phyloP scores from a whole-genome alignment of 64 coral and sea anemone genomes.

The Stylophora pistillata region DNA sequence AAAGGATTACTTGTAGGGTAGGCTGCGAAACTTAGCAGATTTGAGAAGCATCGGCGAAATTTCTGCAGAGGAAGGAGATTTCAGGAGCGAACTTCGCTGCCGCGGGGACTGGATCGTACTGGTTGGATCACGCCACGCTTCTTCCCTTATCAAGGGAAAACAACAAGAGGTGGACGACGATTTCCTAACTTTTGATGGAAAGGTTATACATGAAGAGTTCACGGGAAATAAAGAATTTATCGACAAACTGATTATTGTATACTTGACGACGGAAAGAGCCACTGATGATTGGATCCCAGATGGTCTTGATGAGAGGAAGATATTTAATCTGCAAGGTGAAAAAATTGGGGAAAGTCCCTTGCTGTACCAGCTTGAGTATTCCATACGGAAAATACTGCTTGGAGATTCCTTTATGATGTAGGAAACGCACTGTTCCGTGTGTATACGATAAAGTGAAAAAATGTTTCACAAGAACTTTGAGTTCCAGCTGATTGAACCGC shows the following conservation, averaged over 20 bases:
- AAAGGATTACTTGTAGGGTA: slow-evolving; percentile 37
- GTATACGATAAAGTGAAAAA: too few species aligned
- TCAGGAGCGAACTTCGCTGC: not conserved
- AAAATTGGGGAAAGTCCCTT: not conserved
- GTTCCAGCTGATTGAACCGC: too few species aligned
- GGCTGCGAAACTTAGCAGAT: slow-evolving; percentile 1
- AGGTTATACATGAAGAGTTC: slow-evolving; percentile 18
- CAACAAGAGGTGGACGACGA: slow-evolving; percentile 19
- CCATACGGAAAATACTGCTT: slow-evolving; percentile 11
- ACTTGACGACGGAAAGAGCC: not conserved
- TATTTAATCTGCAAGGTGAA: not conserved
- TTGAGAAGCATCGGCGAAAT: slow-evolving; percentile 6
- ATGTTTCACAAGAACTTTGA: too few species aligned
- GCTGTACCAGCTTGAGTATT: slow-evolving; percentile 24
- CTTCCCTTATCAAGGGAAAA: slow-evolving; percentile 22
- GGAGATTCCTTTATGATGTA: too few species aligned
- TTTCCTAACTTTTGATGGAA: slow-evolving; percentile 34
- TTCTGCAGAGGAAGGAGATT: slow-evolving; percentile 9
- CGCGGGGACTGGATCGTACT: slow-evolving; percentile 18
- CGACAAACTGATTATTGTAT: too few species aligned
- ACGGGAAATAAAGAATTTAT: not conserved
- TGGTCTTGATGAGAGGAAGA: slow-evolving; percentile 15
- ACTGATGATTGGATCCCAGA: not conserved
- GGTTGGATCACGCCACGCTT: slow-evolving; percentile 32
- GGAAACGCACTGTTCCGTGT: too few species aligned